Base-by-base conservation (phyloP, 1,140 invertebrate species). In the Pseudomyrmex dendroicus region DNA sequence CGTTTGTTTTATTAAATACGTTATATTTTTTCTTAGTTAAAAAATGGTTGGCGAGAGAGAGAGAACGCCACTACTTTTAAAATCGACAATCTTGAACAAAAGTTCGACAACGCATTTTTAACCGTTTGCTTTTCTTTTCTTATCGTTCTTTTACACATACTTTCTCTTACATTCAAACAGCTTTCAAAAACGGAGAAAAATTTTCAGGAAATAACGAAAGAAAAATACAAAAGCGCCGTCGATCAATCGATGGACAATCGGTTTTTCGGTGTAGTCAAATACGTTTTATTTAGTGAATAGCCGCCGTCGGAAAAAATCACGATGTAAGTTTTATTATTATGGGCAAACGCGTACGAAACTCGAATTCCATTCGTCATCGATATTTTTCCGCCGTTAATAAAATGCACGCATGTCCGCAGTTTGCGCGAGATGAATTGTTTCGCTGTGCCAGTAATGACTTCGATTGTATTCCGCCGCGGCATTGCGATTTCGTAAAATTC, bases 401-500 rank as follows among this genome's bases (percentile, higher is more conserved):
- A 80, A 70, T 17, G 20, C 44, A 59, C 66, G 64, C 52, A 59
- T 15, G 52, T 35, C 22, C 73, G n/a, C 61, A 50, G 25, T 46
- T 48, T 13, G 35, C 44, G 54, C 20, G 15, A 35, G 44, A 48
- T 80, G 66, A 44, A 70, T 80, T 72, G 66, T 80, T 80, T 80
- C 52, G 56, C 22, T 35, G 22, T 35, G 44, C 44, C 76, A 20
- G 54, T 80, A 80, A 80, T 80, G 76, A 72, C 35, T 61, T 70
- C 66, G 76, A 80, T 80, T 80, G 76, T 80, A 15, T 44, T 20
- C 54, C 54, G 52, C 57, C 52, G 44, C 63, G 20, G 20, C n/a
- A 48, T 72, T 50, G 76, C 76, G 54, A 70, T 80, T 80, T 80
- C 76, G 76, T 80, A 80, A 72, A 35, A 80, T 80, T 80, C 44